Percentiles rank a stretch among this genome's conserved stretches.
These are phyloP conservation scores for Ectropis crepuscularia DNA, from an alignment of 2,888 invertebrate species.

Conservation along the genomic window DNA sequence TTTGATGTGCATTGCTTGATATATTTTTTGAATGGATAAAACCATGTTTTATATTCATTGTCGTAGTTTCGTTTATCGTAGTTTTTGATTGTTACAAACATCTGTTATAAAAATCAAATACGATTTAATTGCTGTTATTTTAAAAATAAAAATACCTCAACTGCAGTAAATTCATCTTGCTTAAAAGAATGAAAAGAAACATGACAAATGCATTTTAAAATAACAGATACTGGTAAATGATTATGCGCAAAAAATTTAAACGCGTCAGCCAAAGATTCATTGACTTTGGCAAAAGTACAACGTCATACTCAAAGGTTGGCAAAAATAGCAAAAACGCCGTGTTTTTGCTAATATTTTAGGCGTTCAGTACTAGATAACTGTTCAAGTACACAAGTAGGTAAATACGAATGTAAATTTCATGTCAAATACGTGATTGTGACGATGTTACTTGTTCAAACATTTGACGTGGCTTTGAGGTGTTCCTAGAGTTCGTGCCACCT, in stretches of 20 bases:
- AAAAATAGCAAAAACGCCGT: slow-evolving; percentile 5
- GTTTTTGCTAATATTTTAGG: slow-evolving; percentile 6
- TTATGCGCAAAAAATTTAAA: slow-evolving; percentile 1
- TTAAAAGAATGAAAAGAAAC: slow-evolving; percentile 1
- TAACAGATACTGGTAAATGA: slow-evolving; percentile 2
- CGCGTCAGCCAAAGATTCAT: slow-evolving; percentile 18
- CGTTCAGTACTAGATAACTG: slow-evolving; percentile 20
- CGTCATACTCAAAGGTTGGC: slow-evolving; percentile 6
- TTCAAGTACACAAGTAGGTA: slow-evolving; percentile 18
- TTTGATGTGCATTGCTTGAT: too few species aligned
- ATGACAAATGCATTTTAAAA: slow-evolving; percentile 10
- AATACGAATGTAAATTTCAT: slow-evolving; percentile 13
- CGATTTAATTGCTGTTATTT: neutral
- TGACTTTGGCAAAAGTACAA: slow-evolving; percentile 21
- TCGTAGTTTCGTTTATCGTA: too few species aligned
- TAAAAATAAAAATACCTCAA: neutral
- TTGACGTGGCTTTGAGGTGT: slow-evolving; percentile 13
- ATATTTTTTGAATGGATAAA: too few species aligned
- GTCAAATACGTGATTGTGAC: slow-evolving; percentile 23
- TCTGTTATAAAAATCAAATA: too few species aligned
- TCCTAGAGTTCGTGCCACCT: neutral
- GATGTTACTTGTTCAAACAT: slow-evolving; percentile 10
- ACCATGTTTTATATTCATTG: too few species aligned
- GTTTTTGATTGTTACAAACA: too few species aligned
- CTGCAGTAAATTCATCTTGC: slow-evolving; percentile 1